These are phyloP conservation scores for Discoglossus pictus DNA, from an alignment of 2,797 vertebrate genomes.

Conservation along the genomic window DNA sequence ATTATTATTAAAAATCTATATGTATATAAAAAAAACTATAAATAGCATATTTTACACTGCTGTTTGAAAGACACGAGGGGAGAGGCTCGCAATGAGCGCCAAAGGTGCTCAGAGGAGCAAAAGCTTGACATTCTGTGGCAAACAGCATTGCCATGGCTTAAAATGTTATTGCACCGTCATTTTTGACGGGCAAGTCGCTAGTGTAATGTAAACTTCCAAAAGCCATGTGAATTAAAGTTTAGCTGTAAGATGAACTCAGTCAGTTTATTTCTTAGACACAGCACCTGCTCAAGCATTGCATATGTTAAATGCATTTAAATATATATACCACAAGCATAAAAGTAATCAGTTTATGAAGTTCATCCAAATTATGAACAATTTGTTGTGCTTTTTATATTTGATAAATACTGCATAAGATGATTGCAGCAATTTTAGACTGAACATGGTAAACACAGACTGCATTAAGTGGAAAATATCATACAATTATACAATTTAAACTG, in stretches of 20 bases:
- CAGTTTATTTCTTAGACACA: background rate
- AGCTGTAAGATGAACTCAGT: background rate
- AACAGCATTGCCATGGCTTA: too few species aligned
- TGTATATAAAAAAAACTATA: too few species aligned
- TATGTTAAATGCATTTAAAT: background rate
- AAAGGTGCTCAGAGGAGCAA: too few species aligned
- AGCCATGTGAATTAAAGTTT: background rate
- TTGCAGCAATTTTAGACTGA: slow-evolving; percentile 21
- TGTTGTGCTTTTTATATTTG: slow-evolving; percentile 21
- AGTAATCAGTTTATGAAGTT: background rate
- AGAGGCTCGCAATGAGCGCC: too few species aligned
- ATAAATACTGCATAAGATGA: slow-evolving; percentile 24
- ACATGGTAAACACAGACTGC: slow-evolving; percentile 32
- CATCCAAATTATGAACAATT: slow-evolving; percentile 5
- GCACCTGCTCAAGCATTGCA: background rate
- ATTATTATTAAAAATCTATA: too few species aligned
- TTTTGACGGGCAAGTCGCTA: too few species aligned
- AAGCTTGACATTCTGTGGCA: too few species aligned
- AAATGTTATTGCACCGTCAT: too few species aligned
- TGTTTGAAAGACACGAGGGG: too few species aligned
- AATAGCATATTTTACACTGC: too few species aligned
- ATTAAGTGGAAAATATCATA: slow-evolving; percentile 34
- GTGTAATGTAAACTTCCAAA: too few species aligned
- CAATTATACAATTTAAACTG: slow-evolving; percentile 40
- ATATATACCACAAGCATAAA: slow-evolving; percentile 1